These are phyloP conservation scores for Liasis olivaceus DNA, from an alignment of 2,797 vertebrate species.

Conservation along the genomic window DNA sequence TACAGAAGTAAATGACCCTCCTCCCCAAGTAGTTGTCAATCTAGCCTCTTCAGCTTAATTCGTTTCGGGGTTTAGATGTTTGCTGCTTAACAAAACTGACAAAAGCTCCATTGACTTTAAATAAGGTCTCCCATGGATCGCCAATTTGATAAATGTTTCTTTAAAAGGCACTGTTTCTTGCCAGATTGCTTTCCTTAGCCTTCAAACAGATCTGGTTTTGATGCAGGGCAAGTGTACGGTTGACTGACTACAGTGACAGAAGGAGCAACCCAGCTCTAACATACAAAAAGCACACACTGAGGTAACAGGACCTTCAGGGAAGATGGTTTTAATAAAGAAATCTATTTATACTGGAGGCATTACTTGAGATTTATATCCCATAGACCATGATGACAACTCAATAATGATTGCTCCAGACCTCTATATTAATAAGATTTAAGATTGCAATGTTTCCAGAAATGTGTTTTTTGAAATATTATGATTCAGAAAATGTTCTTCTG, in stretches of 20 bases:
- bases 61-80: not conserved
- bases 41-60: constrained; percentile 1
- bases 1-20: not conserved
- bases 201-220: constrained; percentile 41
- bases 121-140: constrained; percentile 25
- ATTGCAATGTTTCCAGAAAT: constrained; percentile 75
- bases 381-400: constrained; percentile 79
- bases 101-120: constrained; percentile 12
- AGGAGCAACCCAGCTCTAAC: constrained; percentile 49
- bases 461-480: constrained; percentile 81
- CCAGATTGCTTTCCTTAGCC: constrained; percentile 36
- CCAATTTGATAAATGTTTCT: constrained; percentile 3
- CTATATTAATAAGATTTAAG: constrained; percentile 80
- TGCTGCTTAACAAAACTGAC: not conserved
- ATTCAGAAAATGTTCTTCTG: constrained; percentile 71
- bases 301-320: constrained; percentile 69
- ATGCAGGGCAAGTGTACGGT: constrained; percentile 41
- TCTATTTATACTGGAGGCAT: constrained; percentile 68
- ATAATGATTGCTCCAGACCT: constrained; percentile 76
- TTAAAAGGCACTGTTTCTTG: constrained; percentile 35
- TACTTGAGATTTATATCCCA: constrained; percentile 78
- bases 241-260: constrained; percentile 56
- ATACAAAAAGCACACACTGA: constrained; percentile 66
- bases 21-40: constrained; percentile 1
- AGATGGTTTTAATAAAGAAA: constrained; percentile 79